Base-by-base conservation (phyloP, 1,140 invertebrate genomes). In the Samia ricini region DNA sequence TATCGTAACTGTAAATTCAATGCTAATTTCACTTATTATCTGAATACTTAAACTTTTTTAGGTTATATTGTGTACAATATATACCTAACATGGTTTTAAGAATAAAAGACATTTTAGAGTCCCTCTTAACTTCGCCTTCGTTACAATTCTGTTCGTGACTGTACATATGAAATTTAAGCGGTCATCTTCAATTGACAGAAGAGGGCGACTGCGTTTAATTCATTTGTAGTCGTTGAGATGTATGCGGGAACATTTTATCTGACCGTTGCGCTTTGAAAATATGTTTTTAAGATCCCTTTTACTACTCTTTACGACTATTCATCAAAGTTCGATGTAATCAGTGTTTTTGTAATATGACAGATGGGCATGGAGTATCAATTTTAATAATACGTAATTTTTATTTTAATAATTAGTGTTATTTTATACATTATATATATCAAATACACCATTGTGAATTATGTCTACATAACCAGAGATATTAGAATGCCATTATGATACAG, bases 201-300 rank as follows among this genome's bases (percentile, higher is more conserved):
- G 76, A 84, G 85, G 85, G 85, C 79, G 78, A 79, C 68, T 72
- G 76, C 72, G 79, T 68, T 82, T 84, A 85, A 89, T 85, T 83
- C 77, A 79, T 87, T 84, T 81, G 83, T 84, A 70, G 71, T 66
- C 62, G 72, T 68, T 52, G 68, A 64, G 56, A 61, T 69, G 72
- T 57, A 88, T 88, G 85, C 85, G 85, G 85, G 85, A 88, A 69
- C 79, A 87, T 88, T 86, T 85, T 85, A 65, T 70, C 8, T 55
- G 33, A 66, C 50, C 61, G 56, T 60, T 24, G 15, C 23, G 52
- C 51, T 24, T 48, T 22, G 23, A 48, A 64, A 64, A 55, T 57
- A 57, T 10, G 18, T n/a, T 20, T 57, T 57, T 26, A n/a, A n/a
- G n/a, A n/a, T n/a, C n/a, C n/a, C n/a, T n/a, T n/a, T n/a, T n/a